Conservation (phyloP, 2,113 vertebrate genomes). For the Elgaria multicarinata region DNA sequence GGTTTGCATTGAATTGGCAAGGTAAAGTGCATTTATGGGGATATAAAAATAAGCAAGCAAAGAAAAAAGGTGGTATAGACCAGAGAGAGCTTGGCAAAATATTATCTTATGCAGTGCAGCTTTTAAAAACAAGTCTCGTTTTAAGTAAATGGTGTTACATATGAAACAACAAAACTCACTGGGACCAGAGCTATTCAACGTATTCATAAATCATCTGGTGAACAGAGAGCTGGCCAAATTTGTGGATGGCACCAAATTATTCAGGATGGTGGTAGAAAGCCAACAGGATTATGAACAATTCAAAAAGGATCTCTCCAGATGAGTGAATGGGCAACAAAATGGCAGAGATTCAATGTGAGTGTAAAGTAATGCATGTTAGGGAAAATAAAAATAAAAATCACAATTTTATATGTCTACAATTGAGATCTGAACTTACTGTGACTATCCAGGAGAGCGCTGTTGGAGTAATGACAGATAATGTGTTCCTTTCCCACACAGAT, state of each 20-base stretch:
- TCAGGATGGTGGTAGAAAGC: background rate
- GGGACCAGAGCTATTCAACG: background rate
- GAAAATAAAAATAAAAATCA: background rate
- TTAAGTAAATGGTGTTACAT: background rate
- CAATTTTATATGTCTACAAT: background rate
- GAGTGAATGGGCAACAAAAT: no score
- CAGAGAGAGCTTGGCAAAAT: conserved; percentile 25
- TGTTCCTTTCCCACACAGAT: background rate
- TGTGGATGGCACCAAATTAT: background rate
- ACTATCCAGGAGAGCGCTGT: background rate
- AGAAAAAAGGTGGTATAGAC: conserved; percentile 20
- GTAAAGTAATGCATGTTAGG: no score
- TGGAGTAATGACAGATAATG: background rate
- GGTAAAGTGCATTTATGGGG: background rate
- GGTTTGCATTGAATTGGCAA: conserved; percentile 38
- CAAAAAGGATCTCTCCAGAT: background rate
- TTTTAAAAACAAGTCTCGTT: background rate
- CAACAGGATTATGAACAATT: background rate
- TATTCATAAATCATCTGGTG: background rate
- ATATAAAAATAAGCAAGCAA: background rate
- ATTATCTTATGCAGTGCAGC: conserved; percentile 22
- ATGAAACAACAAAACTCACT: no score
- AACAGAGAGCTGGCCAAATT: background rate
- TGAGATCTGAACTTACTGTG: background rate
- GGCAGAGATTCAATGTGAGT: no score